phyloP scores from a whole-genome alignment of 2,888 invertebrate species.

The Oscheius sp. region DNA sequence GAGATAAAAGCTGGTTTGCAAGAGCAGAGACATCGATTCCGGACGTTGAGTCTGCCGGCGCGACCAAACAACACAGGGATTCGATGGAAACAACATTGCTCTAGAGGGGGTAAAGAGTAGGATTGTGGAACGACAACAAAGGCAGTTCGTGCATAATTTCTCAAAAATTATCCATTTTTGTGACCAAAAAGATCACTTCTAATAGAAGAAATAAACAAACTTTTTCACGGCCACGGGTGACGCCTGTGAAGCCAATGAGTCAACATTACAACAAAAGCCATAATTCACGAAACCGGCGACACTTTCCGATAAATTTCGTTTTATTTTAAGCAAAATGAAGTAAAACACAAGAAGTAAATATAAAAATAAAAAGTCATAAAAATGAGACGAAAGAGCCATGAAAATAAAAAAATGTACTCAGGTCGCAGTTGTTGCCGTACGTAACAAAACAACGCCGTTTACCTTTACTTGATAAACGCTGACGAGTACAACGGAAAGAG shows the following conservation, averaged over 20 bases:
- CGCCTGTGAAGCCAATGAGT: not conserved
- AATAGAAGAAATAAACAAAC: not conserved
- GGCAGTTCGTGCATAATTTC: not conserved
- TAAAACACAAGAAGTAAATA: not conserved
- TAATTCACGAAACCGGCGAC: not conserved
- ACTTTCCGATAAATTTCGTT: not conserved
- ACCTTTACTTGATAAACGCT: no score
- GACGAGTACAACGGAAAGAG: no score
- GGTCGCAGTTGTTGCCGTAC: not conserved
- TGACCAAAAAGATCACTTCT: not conserved
- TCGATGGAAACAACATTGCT: conserved; percentile 10
- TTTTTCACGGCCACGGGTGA: not conserved
- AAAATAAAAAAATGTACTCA: not conserved
- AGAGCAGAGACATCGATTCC: conserved; percentile 2
- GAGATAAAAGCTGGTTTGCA: not conserved
- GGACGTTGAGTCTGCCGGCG: conserved; percentile 2
- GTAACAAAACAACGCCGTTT: no score
- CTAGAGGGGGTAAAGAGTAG: not conserved
- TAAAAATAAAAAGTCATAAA: not conserved
- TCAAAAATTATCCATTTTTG: not conserved
- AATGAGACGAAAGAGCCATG: not conserved
- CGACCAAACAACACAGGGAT: conserved; percentile 11
- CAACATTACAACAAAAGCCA: conserved; percentile 7
- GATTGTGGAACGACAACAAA: not conserved
- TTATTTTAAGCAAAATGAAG: not conserved